Evolutionary conservation across 2,797 vertebrate species (phyloP).

Genomic region (Acanthurus tractus): DNA sequence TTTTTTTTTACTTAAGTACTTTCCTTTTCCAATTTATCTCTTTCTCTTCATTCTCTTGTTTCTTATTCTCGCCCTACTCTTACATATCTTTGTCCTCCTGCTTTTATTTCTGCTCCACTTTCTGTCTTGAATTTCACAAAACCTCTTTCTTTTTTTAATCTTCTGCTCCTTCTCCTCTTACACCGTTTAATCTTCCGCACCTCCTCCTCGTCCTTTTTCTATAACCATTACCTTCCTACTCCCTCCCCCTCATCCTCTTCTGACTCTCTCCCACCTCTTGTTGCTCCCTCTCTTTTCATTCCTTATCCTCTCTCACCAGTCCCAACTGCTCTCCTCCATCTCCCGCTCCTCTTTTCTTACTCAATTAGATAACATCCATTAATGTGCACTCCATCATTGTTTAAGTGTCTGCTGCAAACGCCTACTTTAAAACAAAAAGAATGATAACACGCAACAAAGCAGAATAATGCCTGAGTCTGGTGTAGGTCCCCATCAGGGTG

Average conservation of each 20-base stretch:
- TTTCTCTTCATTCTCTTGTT: slow-evolving; percentile 21
- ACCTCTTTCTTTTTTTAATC: slow-evolving; percentile 23
- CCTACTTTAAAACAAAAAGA: slow-evolving; percentile 1
- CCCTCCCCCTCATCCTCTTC: slow-evolving; percentile 1
- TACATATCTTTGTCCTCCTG: slow-evolving; percentile 26
- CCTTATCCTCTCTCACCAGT: slow-evolving; percentile 27
- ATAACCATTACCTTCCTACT: slow-evolving; percentile 7
- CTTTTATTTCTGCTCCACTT: slow-evolving; percentile 38
- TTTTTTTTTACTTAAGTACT: not conserved
- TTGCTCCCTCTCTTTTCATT: slow-evolving; percentile 33
- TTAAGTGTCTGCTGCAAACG: slow-evolving; percentile 23
- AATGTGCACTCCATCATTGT: slow-evolving; percentile 24
- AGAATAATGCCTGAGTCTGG: not conserved
- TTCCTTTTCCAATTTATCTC: slow-evolving; percentile 38
- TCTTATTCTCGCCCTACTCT: slow-evolving; percentile 8
- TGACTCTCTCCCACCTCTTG: slow-evolving; percentile 10
- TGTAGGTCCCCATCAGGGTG: not conserved
- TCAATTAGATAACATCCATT: slow-evolving; percentile 36
- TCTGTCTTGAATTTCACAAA: slow-evolving; percentile 40
- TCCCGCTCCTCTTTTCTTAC: not conserved
- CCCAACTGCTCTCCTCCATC: not conserved
- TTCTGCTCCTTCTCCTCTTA: slow-evolving; percentile 36
- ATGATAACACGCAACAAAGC: slow-evolving; percentile 8
- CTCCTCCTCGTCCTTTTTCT: not conserved
- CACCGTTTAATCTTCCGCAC: slow-evolving; percentile 33